These are phyloP conservation scores for Hydra vulgaris DNA, from an alignment of 30 jellyfish, hydroid and myxozoan species.

Conservation along the genomic window DNA sequence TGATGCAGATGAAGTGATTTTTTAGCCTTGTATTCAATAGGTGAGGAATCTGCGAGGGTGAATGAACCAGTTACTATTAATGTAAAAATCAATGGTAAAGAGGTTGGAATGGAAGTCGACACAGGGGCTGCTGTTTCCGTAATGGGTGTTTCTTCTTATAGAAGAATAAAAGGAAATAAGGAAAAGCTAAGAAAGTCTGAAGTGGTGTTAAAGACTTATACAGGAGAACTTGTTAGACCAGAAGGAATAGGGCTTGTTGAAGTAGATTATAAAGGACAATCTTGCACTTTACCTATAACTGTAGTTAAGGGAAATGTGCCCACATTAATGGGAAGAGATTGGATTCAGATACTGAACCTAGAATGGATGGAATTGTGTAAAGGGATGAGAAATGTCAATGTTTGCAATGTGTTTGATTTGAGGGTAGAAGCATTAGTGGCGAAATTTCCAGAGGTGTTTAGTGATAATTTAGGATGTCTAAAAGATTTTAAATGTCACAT, in stretches of 20 bases:
- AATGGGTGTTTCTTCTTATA: constrained; percentile 10
- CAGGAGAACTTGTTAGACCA: constrained; percentile 23
- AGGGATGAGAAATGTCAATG: constrained; percentile 15
- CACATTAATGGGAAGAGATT: constrained; percentile 24
- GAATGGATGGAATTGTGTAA: constrained; percentile 21
- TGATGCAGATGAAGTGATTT: constrained; percentile 15
- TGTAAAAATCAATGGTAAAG: constrained; percentile 10
- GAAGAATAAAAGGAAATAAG: background rate
- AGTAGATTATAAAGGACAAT: constrained; percentile 19
- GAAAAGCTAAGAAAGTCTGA: constrained; percentile 10
- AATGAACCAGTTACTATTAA: constrained; percentile 1
- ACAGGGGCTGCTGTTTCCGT: constrained; percentile 37
- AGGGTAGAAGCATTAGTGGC: constrained; percentile 23
- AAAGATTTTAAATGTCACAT: constrained; percentile 20
- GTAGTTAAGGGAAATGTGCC: constrained; percentile 31
- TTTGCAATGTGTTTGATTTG: background rate
- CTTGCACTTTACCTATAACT: background rate
- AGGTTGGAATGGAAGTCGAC: constrained; percentile 25
- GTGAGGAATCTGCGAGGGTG: background rate
- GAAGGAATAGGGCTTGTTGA: constrained; percentile 8
- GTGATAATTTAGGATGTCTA: constrained; percentile 19
- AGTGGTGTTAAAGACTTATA: constrained; percentile 20
- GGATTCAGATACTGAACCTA: constrained; percentile 11
- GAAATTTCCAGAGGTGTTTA: constrained; percentile 19
- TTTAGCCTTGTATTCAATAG: constrained; percentile 5